A percentile compares a stretch with the other conserved stretches of the same genome.
Evolutionary conservation across 1,140 invertebrate genomes (phyloP).

Genomic region (Orchestia grillus): DNA sequence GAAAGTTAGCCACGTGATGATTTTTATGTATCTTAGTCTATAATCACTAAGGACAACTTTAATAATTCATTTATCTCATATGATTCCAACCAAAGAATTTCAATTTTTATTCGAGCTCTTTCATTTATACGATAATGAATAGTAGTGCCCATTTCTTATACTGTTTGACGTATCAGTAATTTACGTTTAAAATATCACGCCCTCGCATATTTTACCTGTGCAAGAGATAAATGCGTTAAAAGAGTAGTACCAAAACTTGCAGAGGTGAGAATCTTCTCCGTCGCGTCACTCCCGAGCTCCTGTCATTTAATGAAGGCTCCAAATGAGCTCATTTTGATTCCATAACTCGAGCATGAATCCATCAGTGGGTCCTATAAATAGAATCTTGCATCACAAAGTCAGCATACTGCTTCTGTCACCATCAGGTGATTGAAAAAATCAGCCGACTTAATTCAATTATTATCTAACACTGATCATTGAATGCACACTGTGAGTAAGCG

Average conservation of each 20-base stretch:
- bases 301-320: not conserved
- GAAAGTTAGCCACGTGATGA: no score
- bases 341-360: not conserved
- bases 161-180: not conserved
- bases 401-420: not conserved
- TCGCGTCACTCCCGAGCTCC: no score
- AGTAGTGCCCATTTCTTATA: no score
- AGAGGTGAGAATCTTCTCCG: not conserved
- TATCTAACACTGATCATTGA: not conserved
- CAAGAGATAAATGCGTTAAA: not conserved
- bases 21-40: no score
- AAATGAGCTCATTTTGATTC: not conserved
- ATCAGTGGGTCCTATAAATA: not conserved
- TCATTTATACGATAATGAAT: not conserved
- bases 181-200: not conserved
- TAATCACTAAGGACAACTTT: no score
- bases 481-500: not conserved
- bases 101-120: not conserved
- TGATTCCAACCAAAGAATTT: not conserved
- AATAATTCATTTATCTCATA: not conserved
- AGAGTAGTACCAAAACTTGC: not conserved
- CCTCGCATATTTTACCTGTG: not conserved
- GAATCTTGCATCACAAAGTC: not conserved
- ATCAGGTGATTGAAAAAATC: no score
- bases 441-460: not conserved